Evolutionary conservation across 2,113 vertebrate species (phyloP), one percentile per base, ranked within the genome.

Genomic region (Pandion haliaetus): DNA sequence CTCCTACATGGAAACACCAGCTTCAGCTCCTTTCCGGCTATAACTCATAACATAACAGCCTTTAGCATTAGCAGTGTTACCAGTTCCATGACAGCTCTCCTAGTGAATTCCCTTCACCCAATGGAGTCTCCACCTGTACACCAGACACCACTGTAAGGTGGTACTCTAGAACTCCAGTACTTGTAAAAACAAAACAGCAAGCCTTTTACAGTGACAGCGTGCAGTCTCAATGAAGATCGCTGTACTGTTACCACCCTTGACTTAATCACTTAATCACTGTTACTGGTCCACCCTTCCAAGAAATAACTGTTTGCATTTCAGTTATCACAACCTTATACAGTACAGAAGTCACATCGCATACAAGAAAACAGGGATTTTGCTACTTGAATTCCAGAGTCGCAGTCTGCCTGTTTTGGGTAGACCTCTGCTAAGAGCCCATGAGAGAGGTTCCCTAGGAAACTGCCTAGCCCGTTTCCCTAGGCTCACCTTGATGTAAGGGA

Each of bases 401-500:
- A 9, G 11, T 0, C 17, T 13, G 63, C n/a, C 52, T 25, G 17
- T 1, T 38, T 18, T 0, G 1, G 31, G 49, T 2, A 25, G 40
- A 20, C 17, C 5, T 0, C 31, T 17, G 26, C 80, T 9, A 12
- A 3, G 8, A 58, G 93, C 45, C 42, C 58, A 6, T 0, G 4
- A 34, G 62, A 59, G 47, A 34, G 32, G 16, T 0, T 59, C 49
- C 50, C 61, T 3, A 4, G 40, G 3, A 14, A 42, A 28, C 17
- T 0, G 14, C 59, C 21, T 10, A 8, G 47, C 9, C 10, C 6
- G 1, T 2, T 4, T 9, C 17, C 65, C 31, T 1, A 31, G 18
- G 62, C 98, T 99, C 98, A 99, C 99, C 99, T 99, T 99, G 99
- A 96, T 99, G 99, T 44, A 99, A 97, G 14, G 99, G 99, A 81